Base-by-base conservation (phyloP, 1,140 invertebrate genomes). In the Liolophura sinensis region DNA sequence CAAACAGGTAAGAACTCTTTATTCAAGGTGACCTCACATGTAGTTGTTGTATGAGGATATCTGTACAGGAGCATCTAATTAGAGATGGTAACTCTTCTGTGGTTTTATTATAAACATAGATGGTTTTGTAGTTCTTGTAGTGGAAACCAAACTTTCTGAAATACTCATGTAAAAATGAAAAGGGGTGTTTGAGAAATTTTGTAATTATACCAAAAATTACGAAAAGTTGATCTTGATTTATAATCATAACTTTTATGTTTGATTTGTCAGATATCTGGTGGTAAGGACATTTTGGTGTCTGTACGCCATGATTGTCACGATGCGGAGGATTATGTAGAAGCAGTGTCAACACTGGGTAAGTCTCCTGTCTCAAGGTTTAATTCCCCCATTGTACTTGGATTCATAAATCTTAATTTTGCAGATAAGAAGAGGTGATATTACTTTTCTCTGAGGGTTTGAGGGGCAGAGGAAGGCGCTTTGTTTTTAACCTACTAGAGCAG, bases 301-400 rank as follows among this genome's bases (percentile, higher is more conserved):
- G 52, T 69, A 22, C 40, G 63, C 27, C 40, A 65, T 46, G 70
- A 72, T n/a, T 61, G 67, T 46, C 61, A 58, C 25, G 31, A 51
- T 24, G 27, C 62, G 9, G 31, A 54, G 20, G 54, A 66, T 22
- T 72, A 66, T 60, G 62, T 66, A 3, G 46, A 63, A 5, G 70
- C 70, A 6, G 60, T 72, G 11, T 20, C 40, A 25, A 57, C 64
- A 7, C 61, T 69, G 52, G 22, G 70, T 72, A 51, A 69, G 67
- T 54, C 3, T 3, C 3, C n/a, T 24, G 51, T 54, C 24, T 24
- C 51, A 54, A 54, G n/a, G n/a, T n/a, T n/a, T 12, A n/a, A 12
- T 54, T 24, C 12, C 24, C 51, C 3, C 51, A 40, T 54, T 12
- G 3, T 54, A 54, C 51, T 54, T 24, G n/a, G 12, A 20, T n/a